phyloP scores from a whole-genome alignment of 1,140 invertebrate species.

The Procambarus virginalis region DNA sequence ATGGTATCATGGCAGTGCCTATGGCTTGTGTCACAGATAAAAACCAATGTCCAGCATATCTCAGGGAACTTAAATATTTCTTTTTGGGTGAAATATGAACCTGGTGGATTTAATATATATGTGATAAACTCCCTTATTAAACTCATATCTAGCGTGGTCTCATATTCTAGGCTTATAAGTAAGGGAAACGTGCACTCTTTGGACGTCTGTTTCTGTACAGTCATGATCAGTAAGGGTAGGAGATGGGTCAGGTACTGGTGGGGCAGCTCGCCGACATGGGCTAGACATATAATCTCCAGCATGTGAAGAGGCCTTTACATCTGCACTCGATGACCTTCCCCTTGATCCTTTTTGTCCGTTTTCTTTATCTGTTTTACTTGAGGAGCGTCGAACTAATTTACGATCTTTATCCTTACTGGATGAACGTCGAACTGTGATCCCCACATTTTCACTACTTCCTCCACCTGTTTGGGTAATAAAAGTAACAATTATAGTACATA shows the following conservation, averaged over 20 bases:
- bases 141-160: constrained; percentile 23
- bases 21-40: constrained; percentile 40
- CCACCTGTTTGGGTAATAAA: constrained; percentile 33
- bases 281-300: constrained; percentile 38
- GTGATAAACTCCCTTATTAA: constrained; percentile 1
- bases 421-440: constrained; percentile 78
- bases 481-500: too few species aligned
- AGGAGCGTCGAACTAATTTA: constrained; percentile 80
- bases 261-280: constrained; percentile 18
- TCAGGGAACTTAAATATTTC: constrained; percentile 4
- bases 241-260: constrained; percentile 58
- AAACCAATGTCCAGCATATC: constrained; percentile 33
- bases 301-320: constrained; percentile 37
- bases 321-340: constrained; percentile 66
- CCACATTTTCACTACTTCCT: constrained; percentile 58
- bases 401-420: constrained; percentile 81
- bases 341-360: constrained; percentile 71
- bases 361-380: constrained; percentile 77
- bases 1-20: constrained; percentile 59
- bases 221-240: constrained; percentile 74
- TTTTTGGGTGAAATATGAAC: background rate
- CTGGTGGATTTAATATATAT: constrained; percentile 10
- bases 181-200: constrained; percentile 80
- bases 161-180: constrained; percentile 81
- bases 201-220: constrained; percentile 79